Base-by-base conservation (phyloP, 2,113 vertebrate genomes). In the Austrofundulus limnaeus region DNA sequence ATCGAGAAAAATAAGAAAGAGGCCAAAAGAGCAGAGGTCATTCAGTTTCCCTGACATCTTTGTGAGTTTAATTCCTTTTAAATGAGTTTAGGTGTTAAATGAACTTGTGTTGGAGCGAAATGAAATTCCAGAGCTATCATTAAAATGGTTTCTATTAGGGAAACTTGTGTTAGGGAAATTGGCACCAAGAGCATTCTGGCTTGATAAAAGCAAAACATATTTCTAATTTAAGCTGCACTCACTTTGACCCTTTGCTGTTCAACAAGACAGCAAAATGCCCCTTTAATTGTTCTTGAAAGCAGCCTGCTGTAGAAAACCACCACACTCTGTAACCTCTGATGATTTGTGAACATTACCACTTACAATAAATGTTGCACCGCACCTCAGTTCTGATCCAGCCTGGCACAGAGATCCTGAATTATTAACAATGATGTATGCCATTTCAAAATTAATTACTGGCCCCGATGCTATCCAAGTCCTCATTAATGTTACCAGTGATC, bases 51-150 rank as follows among this genome's bases (percentile, higher is more conserved):
- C 53, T 47, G 76, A 82, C 72, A 74, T 53, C 64, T 76, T 77
- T 61, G 61, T 68, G 85, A 81, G 66, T 82, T 85, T 78, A 77
- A 77, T 87, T 84, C 24, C 72, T 82, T 88, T 80, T 62, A 85
- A 92, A 89, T 86, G 77, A 86, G 67, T 83, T 89, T 84, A 88
- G 82, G 66, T 86, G 78, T 81, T 90, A 85, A 89, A 88, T 88
- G 71, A 85, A 86, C 71, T 74, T 57, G 15, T 34, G 60, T 71
- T 72, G 68, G 49, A 81, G 78, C 77, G 81, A 84, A 89, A 90
- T 91, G 84, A 85, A 88, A 89, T 88, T 87, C 72, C 69, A 70
- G 70, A 72, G 77, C 71, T 83, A 89, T 90, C 87, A 82, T 90
- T 90, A 82, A 75, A 90, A 85, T 81, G 66, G 72, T 66, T 78